Conservation (phyloP, 2,888 invertebrate species). For the Myopa testacea region DNA sequence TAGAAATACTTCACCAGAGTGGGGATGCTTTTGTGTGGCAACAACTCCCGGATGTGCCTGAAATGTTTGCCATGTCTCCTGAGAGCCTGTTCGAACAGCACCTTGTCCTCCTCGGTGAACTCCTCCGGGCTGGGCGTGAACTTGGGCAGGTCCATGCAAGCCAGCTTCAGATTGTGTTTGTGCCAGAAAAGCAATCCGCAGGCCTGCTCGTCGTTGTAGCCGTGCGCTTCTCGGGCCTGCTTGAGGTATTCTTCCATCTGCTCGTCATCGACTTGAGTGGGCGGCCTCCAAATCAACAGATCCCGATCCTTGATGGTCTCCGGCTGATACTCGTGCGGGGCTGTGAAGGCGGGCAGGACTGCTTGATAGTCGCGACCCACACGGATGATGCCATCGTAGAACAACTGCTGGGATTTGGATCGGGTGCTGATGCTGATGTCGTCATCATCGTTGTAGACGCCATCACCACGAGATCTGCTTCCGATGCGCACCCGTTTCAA, state of each 20-base stretch:
- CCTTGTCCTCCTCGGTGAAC: slow-evolving; percentile 96
- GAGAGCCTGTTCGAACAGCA: slow-evolving; percentile 94
- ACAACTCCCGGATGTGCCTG: slow-evolving; percentile 93
- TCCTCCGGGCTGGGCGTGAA: slow-evolving; percentile 96
- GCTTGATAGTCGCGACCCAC: slow-evolving; percentile 18
- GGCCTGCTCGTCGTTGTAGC: slow-evolving; percentile 94
- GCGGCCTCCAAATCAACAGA: slow-evolving; percentile 7
- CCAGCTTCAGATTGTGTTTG: slow-evolving; percentile 90
- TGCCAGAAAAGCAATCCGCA: slow-evolving; percentile 97
- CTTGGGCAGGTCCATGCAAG: slow-evolving; percentile 89
- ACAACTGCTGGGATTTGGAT: background rate
- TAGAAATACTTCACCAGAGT: slow-evolving; percentile 95
- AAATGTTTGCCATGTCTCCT: slow-evolving; percentile 97
- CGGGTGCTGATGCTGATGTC: background rate
- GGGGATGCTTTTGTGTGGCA: slow-evolving; percentile 94
- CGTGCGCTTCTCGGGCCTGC: slow-evolving; percentile 93
- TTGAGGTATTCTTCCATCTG: slow-evolving; percentile 92
- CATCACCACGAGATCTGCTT: background rate
- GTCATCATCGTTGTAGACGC: background rate
- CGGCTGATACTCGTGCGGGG: background rate
- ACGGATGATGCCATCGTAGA: slow-evolving; percentile 9
- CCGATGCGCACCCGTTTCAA: background rate
- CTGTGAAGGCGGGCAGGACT: background rate
- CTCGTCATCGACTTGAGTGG: background rate
- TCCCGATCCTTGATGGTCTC: slow-evolving; percentile 8